These are phyloP conservation scores for Zaprionus gabonicus DNA, from an alignment of 1,140 invertebrate species.

Conservation along the genomic window DNA sequence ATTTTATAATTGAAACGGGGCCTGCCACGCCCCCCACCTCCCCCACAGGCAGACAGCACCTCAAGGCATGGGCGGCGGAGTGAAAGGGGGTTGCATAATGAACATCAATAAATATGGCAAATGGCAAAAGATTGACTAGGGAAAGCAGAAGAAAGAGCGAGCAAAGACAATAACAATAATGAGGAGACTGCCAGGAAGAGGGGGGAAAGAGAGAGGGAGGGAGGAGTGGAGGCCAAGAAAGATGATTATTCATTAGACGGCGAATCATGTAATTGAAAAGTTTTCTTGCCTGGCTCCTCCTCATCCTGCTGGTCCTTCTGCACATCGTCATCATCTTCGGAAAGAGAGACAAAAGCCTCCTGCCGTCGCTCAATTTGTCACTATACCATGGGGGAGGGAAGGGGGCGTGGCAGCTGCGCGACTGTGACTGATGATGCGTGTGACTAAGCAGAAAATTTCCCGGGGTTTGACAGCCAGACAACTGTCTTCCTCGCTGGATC, in stretches of 20 bases:
- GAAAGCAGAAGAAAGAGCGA: background rate
- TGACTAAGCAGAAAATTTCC: slow-evolving; percentile 70
- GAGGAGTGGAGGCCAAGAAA: background rate
- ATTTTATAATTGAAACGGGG: slow-evolving; percentile 80
- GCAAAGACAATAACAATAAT: slow-evolving; percentile 24
- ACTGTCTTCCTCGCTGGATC: background rate
- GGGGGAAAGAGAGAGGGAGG: background rate
- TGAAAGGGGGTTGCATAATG: background rate
- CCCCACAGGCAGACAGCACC: background rate
- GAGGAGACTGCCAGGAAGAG: background rate
- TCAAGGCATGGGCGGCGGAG: background rate
- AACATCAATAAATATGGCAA: slow-evolving; percentile 68
- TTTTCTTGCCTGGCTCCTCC: slow-evolving; percentile 21
- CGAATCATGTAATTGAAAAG: slow-evolving; percentile 68
- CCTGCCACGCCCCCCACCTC: slow-evolving; percentile 32
- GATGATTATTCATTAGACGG: slow-evolving; percentile 65
- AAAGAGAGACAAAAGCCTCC: slow-evolving; percentile 31
- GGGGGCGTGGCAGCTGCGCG: slow-evolving; percentile 29
- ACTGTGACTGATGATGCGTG: slow-evolving; percentile 66
- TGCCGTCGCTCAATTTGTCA: slow-evolving; percentile 68
- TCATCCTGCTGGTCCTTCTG: background rate
- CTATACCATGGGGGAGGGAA: background rate
- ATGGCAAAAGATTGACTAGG: background rate
- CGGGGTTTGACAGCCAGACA: slow-evolving; percentile 6
- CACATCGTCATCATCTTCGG: slow-evolving; percentile 31